A percentile compares a stretch with the other conserved stretches of the same genome.
Conservation (phyloP, 2,113 vertebrate species). For the Sphaerodactylus townsendi region DNA sequence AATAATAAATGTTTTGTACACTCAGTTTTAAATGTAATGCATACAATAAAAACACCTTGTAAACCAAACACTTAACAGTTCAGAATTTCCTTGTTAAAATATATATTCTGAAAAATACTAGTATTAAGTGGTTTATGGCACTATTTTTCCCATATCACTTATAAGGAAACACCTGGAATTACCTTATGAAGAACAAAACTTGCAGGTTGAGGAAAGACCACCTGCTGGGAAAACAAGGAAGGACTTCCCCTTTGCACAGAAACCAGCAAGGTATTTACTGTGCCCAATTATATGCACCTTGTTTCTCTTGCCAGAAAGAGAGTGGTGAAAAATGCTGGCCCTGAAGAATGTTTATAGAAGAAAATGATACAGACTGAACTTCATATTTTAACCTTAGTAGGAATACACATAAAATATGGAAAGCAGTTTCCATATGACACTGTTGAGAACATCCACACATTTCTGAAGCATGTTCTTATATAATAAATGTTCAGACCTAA, state of each 20-base stretch:
- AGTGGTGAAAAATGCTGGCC: neutral
- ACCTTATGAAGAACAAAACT: neutral
- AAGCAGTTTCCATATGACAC: neutral
- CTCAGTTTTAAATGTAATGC: accelerated
- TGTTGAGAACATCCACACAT: neutral
- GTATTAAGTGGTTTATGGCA: neutral
- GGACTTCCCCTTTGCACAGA: neutral
- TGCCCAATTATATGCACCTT: neutral
- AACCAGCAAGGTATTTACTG: neutral
- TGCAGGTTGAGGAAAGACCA: neutral
- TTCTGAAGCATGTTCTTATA: neutral
- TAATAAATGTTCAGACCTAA: neutral
- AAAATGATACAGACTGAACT: accelerated
- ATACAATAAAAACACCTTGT: accelerated
- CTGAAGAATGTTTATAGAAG: neutral
- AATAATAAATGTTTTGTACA: neutral
- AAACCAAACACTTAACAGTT: neutral
- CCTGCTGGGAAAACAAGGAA: neutral
- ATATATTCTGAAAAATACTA: no score
- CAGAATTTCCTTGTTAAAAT: neutral
- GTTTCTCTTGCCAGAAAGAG: neutral
- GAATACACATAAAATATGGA: neutral
- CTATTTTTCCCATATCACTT: neutral
- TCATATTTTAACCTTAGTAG: neutral
- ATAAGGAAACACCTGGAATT: neutral